Evolutionary conservation across 2,888 invertebrate species (phyloP).

Genomic region (Neoascia interrupta): DNA sequence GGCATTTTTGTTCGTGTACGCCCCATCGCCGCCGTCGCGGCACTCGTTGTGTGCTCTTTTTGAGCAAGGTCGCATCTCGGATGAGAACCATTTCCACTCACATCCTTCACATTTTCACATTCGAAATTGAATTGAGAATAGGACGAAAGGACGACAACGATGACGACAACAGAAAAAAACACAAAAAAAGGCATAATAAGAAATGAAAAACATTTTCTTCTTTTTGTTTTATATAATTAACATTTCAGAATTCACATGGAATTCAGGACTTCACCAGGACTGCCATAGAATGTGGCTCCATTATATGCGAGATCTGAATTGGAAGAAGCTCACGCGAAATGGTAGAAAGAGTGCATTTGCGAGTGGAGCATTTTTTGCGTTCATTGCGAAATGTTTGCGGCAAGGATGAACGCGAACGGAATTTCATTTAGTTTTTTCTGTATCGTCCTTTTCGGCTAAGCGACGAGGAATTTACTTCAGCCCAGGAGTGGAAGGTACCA

Average conservation of each 20-base stretch:
- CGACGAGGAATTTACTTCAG: slow-evolving; percentile 10
- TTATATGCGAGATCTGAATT: slow-evolving; percentile 23
- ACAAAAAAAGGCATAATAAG: no score
- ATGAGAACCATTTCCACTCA: slow-evolving; percentile 25
- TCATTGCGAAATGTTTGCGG: slow-evolving; percentile 23
- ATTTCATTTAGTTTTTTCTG: slow-evolving; percentile 2
- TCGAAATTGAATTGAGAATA: slow-evolving; percentile 21
- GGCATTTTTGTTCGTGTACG: not conserved
- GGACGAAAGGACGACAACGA: not conserved
- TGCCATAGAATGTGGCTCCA: slow-evolving; percentile 30
- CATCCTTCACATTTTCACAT: slow-evolving; percentile 6
- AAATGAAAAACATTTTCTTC: slow-evolving; percentile 32
- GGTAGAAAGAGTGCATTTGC: not conserved
- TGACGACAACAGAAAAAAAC: no score
- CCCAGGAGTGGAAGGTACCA: no score
- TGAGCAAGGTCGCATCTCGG: slow-evolving; percentile 27
- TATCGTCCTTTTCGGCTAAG: not conserved
- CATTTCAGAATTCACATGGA: slow-evolving; percentile 51
- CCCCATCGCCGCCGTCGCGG: not conserved
- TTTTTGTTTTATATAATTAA: slow-evolving; percentile 57
- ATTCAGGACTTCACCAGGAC: slow-evolving; percentile 31
- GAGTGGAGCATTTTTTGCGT: slow-evolving; percentile 22
- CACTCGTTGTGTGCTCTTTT: not conserved
- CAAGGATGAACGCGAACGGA: slow-evolving; percentile 18
- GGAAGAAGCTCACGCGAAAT: not conserved